phyloP scores from a whole-genome alignment of 2,113 vertebrate species.

The Chroicocephalus ridibundus region DNA sequence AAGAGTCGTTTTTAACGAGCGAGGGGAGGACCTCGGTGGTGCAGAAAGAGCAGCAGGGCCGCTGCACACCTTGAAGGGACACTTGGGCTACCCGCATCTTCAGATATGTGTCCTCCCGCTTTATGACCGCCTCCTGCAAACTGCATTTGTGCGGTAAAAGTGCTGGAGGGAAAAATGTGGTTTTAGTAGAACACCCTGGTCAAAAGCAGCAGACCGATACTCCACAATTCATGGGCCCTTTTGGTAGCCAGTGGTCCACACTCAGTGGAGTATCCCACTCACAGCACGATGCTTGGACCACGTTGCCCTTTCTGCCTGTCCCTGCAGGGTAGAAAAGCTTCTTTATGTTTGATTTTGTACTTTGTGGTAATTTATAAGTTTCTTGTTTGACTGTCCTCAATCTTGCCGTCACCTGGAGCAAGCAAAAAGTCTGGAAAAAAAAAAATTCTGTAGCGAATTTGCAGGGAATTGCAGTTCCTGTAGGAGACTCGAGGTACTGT shows the following conservation, averaged over 20 bases:
- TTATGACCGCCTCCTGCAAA: not conserved
- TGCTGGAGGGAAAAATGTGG: not conserved
- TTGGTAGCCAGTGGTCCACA: no score
- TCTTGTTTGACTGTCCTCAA: not conserved
- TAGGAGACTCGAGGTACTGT: not conserved
- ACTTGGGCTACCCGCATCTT: accelerated
- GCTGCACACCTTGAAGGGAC: accelerated
- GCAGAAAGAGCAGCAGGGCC: not conserved
- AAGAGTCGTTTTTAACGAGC: not conserved
- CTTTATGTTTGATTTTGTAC: not conserved
- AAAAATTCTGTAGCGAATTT: not conserved
- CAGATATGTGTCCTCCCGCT: accelerated
- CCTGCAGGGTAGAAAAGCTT: not conserved
- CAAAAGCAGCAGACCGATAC: not conserved
- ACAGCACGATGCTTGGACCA: not conserved
- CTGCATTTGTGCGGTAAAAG: not conserved
- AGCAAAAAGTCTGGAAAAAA: not conserved
- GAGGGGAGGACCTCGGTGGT: not conserved
- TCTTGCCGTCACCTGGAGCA: not conserved
- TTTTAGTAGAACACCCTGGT: not conserved
- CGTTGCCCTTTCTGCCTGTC: not conserved
- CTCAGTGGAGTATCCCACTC: not conserved
- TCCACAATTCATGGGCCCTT: not conserved
- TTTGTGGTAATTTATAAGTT: not conserved
- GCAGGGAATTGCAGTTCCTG: not conserved